phyloP scores from a whole-genome alignment of 2,888 invertebrate species.

The Melanargia galathea region DNA sequence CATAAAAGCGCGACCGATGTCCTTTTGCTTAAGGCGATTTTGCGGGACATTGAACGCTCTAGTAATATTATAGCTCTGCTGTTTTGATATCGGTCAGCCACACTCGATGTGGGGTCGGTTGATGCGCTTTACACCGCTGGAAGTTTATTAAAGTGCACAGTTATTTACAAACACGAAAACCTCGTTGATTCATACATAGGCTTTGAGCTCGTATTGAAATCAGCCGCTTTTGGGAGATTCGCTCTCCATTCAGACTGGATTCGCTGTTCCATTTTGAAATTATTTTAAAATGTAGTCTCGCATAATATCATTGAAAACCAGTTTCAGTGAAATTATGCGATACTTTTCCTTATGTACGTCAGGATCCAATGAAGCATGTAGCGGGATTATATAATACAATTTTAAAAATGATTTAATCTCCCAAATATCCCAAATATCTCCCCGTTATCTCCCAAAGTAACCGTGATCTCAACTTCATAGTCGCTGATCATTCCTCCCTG shows the following conservation, averaged over 20 bases:
- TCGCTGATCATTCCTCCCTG: too few relatives aligned
- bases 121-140: background rate
- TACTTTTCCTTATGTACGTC: background rate
- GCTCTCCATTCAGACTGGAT: constrained; percentile 11
- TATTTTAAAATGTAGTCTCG: too few relatives aligned
- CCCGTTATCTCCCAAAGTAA: too few relatives aligned
- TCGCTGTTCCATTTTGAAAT: constrained; percentile 3
- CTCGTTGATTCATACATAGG: constrained; percentile 11
- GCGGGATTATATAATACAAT: too few relatives aligned
- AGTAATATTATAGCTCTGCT: background rate
- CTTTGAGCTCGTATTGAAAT: constrained; percentile 7
- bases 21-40: background rate
- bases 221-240: constrained; percentile 17
- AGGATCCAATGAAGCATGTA: background rate
- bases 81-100: constrained; percentile 5
- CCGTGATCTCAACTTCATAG: too few relatives aligned
- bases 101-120: background rate
- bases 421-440: too few relatives aligned
- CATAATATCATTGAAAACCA: too few relatives aligned
- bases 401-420: too few relatives aligned
- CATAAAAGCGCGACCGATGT: too few relatives aligned
- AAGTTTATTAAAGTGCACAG: constrained; percentile 14
- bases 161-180: constrained; percentile 9
- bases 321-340: background rate
- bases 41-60: background rate